These are phyloP conservation scores for Phortica magna DNA, from an alignment of 2,888 invertebrate genomes.

Conservation along the genomic window DNA sequence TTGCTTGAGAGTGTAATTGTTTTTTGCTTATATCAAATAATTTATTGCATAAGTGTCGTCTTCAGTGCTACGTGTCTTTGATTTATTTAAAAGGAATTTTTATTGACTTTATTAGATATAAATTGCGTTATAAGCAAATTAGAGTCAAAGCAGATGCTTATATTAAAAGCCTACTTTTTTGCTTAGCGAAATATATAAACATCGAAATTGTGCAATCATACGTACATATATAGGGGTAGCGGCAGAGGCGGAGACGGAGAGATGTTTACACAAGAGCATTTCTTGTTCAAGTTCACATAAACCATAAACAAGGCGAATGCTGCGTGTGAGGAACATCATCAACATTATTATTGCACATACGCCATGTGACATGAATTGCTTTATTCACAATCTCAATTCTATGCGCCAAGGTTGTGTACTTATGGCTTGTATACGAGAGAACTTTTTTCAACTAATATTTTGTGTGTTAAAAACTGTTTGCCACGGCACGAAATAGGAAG, in stretches of 20 bases:
- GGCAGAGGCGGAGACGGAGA: too few species aligned
- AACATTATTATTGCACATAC: not conserved
- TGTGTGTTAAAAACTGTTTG: not conserved
- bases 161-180: too few species aligned
- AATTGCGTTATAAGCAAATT: too few species aligned
- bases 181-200: too few species aligned
- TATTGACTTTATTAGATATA: not conserved
- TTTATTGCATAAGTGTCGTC: not conserved
- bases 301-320: too few species aligned
- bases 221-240: too few species aligned
- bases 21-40: not conserved
- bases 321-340: conserved; percentile 1
- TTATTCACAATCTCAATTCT: not conserved
- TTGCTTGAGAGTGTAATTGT: not conserved
- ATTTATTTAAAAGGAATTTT: not conserved
- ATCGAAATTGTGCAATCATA: too few species aligned
- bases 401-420: too few species aligned
- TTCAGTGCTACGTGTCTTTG: not conserved
- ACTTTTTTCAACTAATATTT: not conserved
- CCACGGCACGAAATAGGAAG: not conserved
- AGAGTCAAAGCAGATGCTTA: too few species aligned
- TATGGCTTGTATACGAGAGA: too few species aligned
- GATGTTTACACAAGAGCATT: too few species aligned
- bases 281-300: too few species aligned
- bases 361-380: not conserved